phyloP scores from a whole-genome alignment of 2,888 invertebrate species.

The Lysandra bellargus region DNA sequence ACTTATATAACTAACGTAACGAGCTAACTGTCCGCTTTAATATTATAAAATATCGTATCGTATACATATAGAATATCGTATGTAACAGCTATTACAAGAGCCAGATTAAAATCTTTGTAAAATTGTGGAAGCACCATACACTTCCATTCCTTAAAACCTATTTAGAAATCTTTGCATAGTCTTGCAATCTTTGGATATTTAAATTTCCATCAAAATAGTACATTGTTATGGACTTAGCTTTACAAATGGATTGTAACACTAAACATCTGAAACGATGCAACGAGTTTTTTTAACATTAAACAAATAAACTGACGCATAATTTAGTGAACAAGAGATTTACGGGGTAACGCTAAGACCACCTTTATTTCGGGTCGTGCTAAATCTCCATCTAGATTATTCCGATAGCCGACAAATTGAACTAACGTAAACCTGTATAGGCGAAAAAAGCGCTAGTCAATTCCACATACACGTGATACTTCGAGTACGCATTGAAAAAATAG shows the following conservation, averaged over 20 bases:
- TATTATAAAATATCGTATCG: too few species aligned
- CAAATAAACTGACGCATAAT: background rate
- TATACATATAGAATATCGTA: too few species aligned
- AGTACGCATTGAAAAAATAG: constrained; percentile 27
- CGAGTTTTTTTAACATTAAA: background rate
- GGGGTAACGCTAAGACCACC: constrained; percentile 2
- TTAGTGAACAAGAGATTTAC: background rate
- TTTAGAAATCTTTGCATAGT: too few species aligned
- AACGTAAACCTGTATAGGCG: constrained; percentile 26
- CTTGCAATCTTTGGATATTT: too few species aligned
- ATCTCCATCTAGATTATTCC: constrained; percentile 18
- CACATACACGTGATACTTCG: constrained; percentile 21
- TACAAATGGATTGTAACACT: background rate
- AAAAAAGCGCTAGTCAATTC: constrained; percentile 30
- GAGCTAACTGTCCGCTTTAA: too few species aligned
- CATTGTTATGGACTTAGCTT: background rate
- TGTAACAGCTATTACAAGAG: too few species aligned
- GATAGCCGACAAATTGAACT: constrained; percentile 24
- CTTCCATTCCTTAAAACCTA: too few species aligned
- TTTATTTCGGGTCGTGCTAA: constrained; percentile 17
- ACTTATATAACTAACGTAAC: too few species aligned
- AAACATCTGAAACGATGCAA: background rate
- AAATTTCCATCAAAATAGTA: background rate
- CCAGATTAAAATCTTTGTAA: too few species aligned
- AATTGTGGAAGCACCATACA: too few species aligned